Evolutionary conservation across 2,113 vertebrate genomes (phyloP), one percentile per base, ranked within the genome.

Genomic region (Dicerorhinus sumatrensis): DNA sequence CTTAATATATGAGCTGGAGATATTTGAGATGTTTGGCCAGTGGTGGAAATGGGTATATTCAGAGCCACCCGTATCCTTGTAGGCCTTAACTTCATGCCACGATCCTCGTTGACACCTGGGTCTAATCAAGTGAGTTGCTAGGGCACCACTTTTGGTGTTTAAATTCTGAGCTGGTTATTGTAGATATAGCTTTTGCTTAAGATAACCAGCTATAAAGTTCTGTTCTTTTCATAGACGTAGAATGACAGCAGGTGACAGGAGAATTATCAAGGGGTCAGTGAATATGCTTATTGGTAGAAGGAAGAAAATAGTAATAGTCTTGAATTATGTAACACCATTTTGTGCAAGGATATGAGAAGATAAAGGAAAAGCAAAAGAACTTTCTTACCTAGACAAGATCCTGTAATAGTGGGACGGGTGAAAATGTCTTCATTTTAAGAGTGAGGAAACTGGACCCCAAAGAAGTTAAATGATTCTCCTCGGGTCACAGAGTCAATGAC

Each of bases 401-500:
- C 36, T 65, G 4, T 60, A 73, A 63, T 42, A 58, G 46, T 90
- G 77, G 58, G 25, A 33, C 54, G 18, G 39, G 39, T 39, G 11
- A 82, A 83, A 92, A 60, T 76, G 39, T 75, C 54, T 93, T 89
- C 23, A 75, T 95, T 96, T 93, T 76, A 90, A 70, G 48, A 21
- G 4, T 48, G 62, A 67, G 51, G 25, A 89, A 56, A 73, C 42
- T n/a, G 23, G 48, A 54, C 33, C 27, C 23, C 21, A 39, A 12
- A 84, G 65, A 67, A 85, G 48, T 58, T 81, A 67, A 87, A 21
- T 10, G 60, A 67, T 58, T 69, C 39, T 72, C 23, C 36, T 56
- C 51, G 25, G 3, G 58, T 80, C 77, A 95, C 48, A 54, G 4
- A 58, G 60, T 48, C 94, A 95, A 11, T 65, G 62, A 62, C 18